These are phyloP conservation scores for Lepisosteus oculatus DNA, from an alignment of 2,113 vertebrate species.

Conservation along the genomic window DNA sequence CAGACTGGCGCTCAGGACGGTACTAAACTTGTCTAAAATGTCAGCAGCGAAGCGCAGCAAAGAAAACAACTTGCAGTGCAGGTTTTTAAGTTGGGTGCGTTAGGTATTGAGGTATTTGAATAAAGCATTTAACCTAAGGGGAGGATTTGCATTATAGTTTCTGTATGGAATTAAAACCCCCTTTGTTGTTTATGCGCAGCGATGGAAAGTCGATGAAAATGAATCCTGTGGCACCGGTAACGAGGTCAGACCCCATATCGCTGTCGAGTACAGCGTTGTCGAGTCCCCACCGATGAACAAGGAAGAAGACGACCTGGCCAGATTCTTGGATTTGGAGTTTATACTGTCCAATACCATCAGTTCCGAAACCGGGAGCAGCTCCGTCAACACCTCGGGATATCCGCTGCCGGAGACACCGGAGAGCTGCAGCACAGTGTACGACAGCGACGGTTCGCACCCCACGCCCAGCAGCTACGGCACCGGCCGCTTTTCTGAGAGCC, in stretches of 20 bases:
- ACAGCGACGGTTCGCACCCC: conserved; percentile 66
- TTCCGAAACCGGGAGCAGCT: conserved; percentile 36
- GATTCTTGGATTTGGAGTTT: conserved; percentile 85
- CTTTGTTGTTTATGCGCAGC: conserved; percentile 25
- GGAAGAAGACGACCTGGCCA: conserved; percentile 83
- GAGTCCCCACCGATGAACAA: conserved; percentile 54
- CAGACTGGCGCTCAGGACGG: too few species aligned
- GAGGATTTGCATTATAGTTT: neutral
- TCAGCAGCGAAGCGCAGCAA: too few species aligned
- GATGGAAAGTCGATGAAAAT: conserved; percentile 49
- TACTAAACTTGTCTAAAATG: neutral
- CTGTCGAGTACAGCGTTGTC: conserved; percentile 65
- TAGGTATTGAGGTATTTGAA: neutral
- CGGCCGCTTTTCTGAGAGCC: conserved; percentile 49
- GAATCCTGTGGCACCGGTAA: conserved; percentile 33
- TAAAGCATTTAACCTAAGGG: neutral
- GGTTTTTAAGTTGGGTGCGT: neutral
- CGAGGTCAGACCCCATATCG: conserved; percentile 46
- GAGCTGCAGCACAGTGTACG: conserved; percentile 72
- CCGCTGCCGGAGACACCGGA: conserved; percentile 84
- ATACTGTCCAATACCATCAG: conserved; percentile 78
- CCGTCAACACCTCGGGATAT: conserved; percentile 57
- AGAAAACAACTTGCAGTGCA: neutral
- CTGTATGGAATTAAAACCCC: conserved; percentile 6
- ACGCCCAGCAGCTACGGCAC: conserved; percentile 45